Conservation (phyloP, 2,888 invertebrate genomes). For the Melanchra persicariae region DNA sequence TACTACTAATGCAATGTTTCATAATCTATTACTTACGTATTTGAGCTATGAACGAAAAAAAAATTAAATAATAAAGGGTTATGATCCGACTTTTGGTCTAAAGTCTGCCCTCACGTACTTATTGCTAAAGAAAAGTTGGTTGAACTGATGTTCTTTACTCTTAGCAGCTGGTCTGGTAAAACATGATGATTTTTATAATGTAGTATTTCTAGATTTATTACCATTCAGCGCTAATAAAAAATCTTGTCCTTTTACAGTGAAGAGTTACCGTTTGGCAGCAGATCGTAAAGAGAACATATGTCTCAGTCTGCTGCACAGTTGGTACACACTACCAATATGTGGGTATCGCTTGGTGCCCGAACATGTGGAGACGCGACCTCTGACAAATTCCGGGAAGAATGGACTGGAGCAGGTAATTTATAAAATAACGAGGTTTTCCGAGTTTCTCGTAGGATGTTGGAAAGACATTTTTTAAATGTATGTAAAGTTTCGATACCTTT, state of each 20-base stretch:
- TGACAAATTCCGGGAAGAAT: slow-evolving; percentile 94
- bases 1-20: too few relatives aligned
- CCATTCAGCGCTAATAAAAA: not conserved
- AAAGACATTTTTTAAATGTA: not conserved
- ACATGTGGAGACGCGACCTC: slow-evolving; percentile 96
- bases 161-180: too few relatives aligned
- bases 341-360: slow-evolving; percentile 96
- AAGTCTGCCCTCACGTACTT: not conserved
- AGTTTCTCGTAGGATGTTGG: not conserved
- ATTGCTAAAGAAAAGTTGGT: not conserved
- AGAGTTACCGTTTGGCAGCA: slow-evolving; percentile 74
- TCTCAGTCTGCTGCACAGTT: slow-evolving; percentile 93
- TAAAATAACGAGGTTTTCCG: not conserved
- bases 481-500: not conserved
- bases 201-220: not conserved
- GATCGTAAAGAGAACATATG: slow-evolving; percentile 94
- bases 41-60: too few relatives aligned
- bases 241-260: slow-evolving; percentile 60
- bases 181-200: not conserved
- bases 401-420: slow-evolving; percentile 83
- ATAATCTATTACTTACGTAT: too few relatives aligned
- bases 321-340: slow-evolving; percentile 94
- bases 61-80: too few relatives aligned
- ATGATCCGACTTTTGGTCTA: not conserved
- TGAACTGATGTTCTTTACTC: not conserved